Evolutionary conservation across 2,797 vertebrate species (phyloP).

Genomic region (Diplodus sargus): DNA sequence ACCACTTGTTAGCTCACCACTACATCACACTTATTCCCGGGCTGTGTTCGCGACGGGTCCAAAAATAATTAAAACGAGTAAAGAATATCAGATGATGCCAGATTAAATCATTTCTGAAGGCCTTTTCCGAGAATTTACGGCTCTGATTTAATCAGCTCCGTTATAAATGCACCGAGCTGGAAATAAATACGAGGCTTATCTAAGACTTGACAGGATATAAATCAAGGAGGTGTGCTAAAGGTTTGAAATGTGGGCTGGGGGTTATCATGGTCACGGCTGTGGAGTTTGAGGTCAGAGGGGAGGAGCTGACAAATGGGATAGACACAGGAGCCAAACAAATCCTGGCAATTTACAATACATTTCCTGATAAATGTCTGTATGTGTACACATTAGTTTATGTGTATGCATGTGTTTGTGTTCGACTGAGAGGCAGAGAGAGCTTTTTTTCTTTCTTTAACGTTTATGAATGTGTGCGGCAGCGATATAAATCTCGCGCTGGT

Average conservation of each 20-base stretch:
- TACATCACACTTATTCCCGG: conserved; percentile 34
- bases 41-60: conserved; percentile 6
- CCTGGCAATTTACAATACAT: conserved; percentile 5
- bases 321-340: conserved; percentile 58
- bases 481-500: conserved; percentile 62
- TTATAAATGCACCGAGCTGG: conserved; percentile 27
- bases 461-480: conserved; percentile 47
- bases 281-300: conserved; percentile 52
- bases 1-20: conserved; percentile 46
- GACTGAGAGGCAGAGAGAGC: conserved; percentile 13
- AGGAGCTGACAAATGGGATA: conserved; percentile 57
- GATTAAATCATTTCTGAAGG: conserved; percentile 12
- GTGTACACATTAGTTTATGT: conserved; percentile 1
- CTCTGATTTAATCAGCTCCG: conserved; percentile 37
- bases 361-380: conserved; percentile 19
- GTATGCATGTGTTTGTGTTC: conserved; percentile 11
- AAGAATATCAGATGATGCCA: background rate
- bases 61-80: conserved; percentile 17
- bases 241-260: conserved; percentile 38
- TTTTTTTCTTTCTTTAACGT: conserved; percentile 21
- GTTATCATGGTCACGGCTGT: conserved; percentile 54
- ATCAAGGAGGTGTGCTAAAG: conserved; percentile 38
- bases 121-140: conserved; percentile 27
- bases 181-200: conserved; percentile 52
- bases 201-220: conserved; percentile 42